phyloP scores from a whole-genome alignment of 2,113 vertebrate species.

The Tachycineta bicolor region DNA sequence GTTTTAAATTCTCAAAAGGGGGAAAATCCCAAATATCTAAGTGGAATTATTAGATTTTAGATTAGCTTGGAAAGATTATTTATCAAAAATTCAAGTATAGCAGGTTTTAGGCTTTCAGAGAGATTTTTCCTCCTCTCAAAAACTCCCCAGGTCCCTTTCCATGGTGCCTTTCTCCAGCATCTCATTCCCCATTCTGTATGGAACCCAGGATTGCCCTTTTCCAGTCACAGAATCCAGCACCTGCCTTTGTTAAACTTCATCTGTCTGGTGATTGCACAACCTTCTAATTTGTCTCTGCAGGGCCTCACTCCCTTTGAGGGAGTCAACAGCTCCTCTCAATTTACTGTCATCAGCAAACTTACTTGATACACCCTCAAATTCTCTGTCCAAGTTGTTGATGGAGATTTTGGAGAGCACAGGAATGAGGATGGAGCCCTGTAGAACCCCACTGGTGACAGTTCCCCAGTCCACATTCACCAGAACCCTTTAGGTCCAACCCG shows the following conservation, averaged over 20 bases:
- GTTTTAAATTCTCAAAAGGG: not conserved
- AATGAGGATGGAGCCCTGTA: not conserved
- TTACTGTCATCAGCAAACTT: not conserved
- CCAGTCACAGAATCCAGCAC: not conserved
- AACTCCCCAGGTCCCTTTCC: not conserved
- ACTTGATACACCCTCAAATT: not conserved
- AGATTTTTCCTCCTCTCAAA: not conserved
- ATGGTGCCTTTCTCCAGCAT: fast-evolving
- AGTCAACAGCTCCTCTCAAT: not conserved
- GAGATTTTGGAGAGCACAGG: not conserved
- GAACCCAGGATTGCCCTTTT: not conserved
- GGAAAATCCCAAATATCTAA: not conserved
- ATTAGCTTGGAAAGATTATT: not conserved
- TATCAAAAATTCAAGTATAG: not conserved
- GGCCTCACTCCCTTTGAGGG: not conserved
- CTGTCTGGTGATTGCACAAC: not conserved
- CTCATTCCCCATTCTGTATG: not conserved
- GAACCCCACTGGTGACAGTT: not conserved
- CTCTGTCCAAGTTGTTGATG: not conserved
- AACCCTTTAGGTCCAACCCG: fast-evolving
- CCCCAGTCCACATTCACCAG: not conserved
- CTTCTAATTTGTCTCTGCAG: not conserved
- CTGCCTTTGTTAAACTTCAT: not conserved
- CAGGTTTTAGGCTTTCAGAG: not conserved
- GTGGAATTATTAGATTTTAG: not conserved